Percentiles rank a stretch among this genome's conserved stretches.
Evolutionary conservation across 2,888 invertebrate species (phyloP).

Genomic region (Troilus luridus): DNA sequence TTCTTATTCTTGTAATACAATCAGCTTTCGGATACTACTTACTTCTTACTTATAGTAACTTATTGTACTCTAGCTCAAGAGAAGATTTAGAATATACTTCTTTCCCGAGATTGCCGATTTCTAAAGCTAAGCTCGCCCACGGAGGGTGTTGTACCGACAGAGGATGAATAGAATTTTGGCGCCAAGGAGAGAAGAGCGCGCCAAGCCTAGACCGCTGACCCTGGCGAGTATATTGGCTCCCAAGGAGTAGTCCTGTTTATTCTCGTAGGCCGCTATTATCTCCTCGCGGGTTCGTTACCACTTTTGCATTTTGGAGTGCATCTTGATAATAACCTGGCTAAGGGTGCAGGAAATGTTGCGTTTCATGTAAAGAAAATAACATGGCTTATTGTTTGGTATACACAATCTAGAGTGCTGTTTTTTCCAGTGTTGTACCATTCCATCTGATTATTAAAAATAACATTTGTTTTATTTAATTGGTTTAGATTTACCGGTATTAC

Average conservation of each 20-base stretch:
- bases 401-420: too few relatives aligned
- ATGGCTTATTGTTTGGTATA: background rate
- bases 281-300: background rate
- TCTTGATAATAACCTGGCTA: background rate
- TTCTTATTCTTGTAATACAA: too few relatives aligned
- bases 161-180: slow-evolving; percentile 39
- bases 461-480: too few relatives aligned
- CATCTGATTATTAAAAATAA: too few relatives aligned
- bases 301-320: background rate
- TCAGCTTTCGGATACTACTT: too few relatives aligned
- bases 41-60: too few relatives aligned
- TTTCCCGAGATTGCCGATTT: background rate
- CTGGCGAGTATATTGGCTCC: slow-evolving; percentile 20
- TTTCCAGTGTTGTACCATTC: too few relatives aligned
- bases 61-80: too few relatives aligned
- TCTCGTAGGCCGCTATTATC: background rate
- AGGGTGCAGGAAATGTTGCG: background rate
- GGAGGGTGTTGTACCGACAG: background rate
- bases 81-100: background rate
- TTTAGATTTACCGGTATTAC: too few relatives aligned
- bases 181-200: background rate
- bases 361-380: background rate
- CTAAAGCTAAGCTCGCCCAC: background rate
- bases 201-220: slow-evolving; percentile 17
- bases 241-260: background rate